Base-by-base conservation (phyloP, 2,888 invertebrate genomes). In the Tetheella fluctuosa region DNA sequence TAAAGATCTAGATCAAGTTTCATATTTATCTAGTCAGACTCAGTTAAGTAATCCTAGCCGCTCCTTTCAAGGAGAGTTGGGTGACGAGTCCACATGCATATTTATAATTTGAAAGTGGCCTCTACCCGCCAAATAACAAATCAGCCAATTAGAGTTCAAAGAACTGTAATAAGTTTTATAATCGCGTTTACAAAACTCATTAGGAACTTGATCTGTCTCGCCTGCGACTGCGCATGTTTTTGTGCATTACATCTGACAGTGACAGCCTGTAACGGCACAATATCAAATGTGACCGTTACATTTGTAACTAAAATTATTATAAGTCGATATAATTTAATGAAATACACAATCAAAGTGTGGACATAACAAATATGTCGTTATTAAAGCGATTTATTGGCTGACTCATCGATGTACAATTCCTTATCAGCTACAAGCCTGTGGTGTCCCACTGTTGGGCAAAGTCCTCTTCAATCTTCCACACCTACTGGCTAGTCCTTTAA, bases 171-270 rank as follows among this genome's bases (percentile, higher is more conserved):
- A 58, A 58, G 23, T 15, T 34, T 52, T 34, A 52, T 52, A 58
- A 52, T 58, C 58, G 28, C 30, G 17, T 52, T 52, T 52, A 58
- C 25, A 52, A 52, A 57, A 57, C 42, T 48, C 30, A 58, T 52
- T 58, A 48, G 28, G 48, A 55, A 55, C 17, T 20, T 48, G 48
- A 59, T 60, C 53, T 64, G 63, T 63, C 66, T 39, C 61, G 62
- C 62, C 61, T 64, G 67, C 67, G 61, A 65, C 64, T 55, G 63
- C 60, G 58, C 65, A 56, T 60, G 64, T 66, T 67, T 63, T 65
- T 60, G 55, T 56, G 30, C 52, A 64, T 67, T 63, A 68, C 64
- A 63, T 76, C 48, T 48, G 48, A 48, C 48, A 48, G 48, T 48
- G 48, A 48, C 48, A 20, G 48, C 48, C 20, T 48, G 48, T 48